Conservation (phyloP, 2,888 invertebrate genomes). For the Gisinianus flammeolus region DNA sequence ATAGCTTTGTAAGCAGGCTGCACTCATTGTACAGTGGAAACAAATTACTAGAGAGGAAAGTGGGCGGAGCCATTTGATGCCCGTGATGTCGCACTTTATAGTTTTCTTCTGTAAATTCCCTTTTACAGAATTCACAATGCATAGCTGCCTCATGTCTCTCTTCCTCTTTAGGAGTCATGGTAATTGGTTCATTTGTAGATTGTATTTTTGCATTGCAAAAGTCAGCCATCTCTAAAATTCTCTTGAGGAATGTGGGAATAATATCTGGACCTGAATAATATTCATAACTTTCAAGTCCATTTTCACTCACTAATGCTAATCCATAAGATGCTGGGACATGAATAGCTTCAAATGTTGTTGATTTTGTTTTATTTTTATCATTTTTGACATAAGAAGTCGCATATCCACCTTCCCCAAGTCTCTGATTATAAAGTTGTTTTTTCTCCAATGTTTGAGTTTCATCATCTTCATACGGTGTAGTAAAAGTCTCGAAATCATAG, state of each 20-base stretch:
- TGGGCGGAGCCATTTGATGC: not conserved
- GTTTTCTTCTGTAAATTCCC: not conserved
- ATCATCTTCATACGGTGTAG: not conserved
- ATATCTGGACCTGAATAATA: not conserved
- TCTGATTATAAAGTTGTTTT: not conserved
- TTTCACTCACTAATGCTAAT: not conserved
- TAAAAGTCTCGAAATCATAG: not conserved
- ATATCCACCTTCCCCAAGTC: not conserved
- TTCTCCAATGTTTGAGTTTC: not conserved
- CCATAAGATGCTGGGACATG: not conserved
- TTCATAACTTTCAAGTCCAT: not conserved
- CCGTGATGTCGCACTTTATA: not conserved
- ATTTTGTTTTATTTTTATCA: not conserved
- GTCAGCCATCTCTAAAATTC: not conserved
- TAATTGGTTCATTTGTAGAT: not conserved
- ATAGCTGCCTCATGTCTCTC: not conserved
- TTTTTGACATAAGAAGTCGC: not conserved
- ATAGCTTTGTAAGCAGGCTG: not conserved
- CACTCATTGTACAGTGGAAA: not conserved
- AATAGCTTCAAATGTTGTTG: not conserved
- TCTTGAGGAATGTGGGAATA: not conserved
- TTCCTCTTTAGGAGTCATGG: not conserved
- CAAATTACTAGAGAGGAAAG: not conserved
- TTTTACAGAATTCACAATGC: not conserved
- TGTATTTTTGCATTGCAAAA: not conserved